These are phyloP conservation scores for Galemys pyrenaicus DNA, from an alignment of 2,113 vertebrate species.

Conservation along the genomic window DNA sequence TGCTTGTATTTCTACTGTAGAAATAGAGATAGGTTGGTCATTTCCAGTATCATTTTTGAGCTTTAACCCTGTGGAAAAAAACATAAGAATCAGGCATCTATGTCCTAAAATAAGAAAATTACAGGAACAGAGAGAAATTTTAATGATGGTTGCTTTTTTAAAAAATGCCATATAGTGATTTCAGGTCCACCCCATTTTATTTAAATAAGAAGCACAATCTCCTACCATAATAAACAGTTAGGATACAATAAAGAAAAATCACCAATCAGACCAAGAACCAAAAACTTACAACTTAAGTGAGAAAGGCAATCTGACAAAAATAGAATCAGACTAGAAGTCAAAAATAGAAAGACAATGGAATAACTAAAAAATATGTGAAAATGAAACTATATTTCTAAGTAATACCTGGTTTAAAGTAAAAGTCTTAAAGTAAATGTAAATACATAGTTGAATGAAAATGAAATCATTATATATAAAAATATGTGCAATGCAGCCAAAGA, in stretches of 20 bases:
- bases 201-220: not conserved
- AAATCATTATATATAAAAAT: not conserved
- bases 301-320: not conserved
- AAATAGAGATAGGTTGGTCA: not conserved
- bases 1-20: conserved; percentile 47
- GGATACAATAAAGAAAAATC: not conserved
- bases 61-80: conserved; percentile 66
- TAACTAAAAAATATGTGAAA: not conserved
- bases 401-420: not conserved
- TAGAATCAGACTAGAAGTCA: not conserved
- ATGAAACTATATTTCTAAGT: not conserved
- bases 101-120: conserved; percentile 18
- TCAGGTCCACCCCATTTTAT: not conserved
- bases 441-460: not conserved
- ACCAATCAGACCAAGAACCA: not conserved
- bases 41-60: conserved; percentile 41
- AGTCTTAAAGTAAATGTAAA: not conserved
- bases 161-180: not conserved
- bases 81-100: conserved; percentile 57
- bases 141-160: not conserved
- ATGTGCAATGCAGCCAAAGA: not conserved
- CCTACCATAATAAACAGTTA: not conserved
- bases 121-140: not conserved
- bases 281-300: not conserved
- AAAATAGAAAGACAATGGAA: not conserved